phyloP scores from a whole-genome alignment of 2,797 vertebrate genomes.

The Ctenopoma kingsleyae region DNA sequence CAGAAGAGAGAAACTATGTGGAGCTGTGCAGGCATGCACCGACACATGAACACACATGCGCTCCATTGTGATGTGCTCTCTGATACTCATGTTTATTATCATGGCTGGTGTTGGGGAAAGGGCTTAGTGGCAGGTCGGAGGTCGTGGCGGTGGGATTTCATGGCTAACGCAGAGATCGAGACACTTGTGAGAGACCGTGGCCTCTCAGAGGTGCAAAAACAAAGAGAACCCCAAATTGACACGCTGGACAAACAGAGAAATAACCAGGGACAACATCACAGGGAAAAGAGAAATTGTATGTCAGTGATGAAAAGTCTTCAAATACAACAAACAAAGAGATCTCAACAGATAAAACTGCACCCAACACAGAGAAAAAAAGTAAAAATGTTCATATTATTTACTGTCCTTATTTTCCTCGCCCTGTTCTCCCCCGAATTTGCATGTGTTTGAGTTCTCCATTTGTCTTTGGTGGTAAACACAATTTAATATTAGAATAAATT shows the following conservation, averaged over 20 bases:
- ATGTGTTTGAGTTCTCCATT: conserved; percentile 68
- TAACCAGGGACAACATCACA: conserved; percentile 29
- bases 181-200: conserved; percentile 74
- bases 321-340: conserved; percentile 20
- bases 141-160: conserved; percentile 74
- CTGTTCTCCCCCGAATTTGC: conserved; percentile 66
- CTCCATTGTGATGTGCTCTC: conserved; percentile 38
- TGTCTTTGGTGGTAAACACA: conserved; percentile 80
- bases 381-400: conserved; percentile 69
- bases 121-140: conserved; percentile 75
- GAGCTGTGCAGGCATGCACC: conserved; percentile 55
- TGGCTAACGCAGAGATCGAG: conserved; percentile 64
- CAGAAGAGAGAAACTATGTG: conserved; percentile 31
- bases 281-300: conserved; percentile 28
- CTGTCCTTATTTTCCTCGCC: conserved; percentile 57
- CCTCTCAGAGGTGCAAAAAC: conserved; percentile 68
- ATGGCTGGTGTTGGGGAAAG: conserved; percentile 65
- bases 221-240: conserved; percentile 57
- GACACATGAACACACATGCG: conserved; percentile 34
- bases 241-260: conserved; percentile 65
- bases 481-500: conserved; percentile 85
- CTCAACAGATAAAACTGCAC: conserved; percentile 6
- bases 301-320: background rate
- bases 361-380: conserved; percentile 18
- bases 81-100: conserved; percentile 79